Evolutionary conservation across 2,113 vertebrate species (phyloP), one percentile per base, ranked within the genome.

Genomic region (Istiophorus platypterus): DNA sequence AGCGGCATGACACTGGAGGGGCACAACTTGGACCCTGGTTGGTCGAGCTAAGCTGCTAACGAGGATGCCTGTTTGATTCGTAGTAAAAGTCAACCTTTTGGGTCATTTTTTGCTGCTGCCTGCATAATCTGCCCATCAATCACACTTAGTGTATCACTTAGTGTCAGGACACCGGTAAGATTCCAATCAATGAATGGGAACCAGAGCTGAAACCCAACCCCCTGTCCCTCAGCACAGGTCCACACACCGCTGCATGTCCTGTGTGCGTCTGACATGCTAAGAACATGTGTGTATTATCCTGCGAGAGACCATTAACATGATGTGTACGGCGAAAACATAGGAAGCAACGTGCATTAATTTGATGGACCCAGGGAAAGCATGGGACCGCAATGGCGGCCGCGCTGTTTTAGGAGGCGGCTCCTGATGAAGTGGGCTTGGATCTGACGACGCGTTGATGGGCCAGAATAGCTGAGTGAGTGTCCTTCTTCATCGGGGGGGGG

Each of bases 361-460:
- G 65, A 89, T 51, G 65, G 61, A 68, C 70, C 56, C 31, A 34
- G 27, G 26, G 67, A 34, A 72, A 72, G 70, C 74, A 77, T 22
- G 52, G 77, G 63, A 81, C 80, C 85, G 85, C 74, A 88, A 80
- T 76, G 89, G 57, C 77, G 76, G 59, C 67, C 59, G 68, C 69
- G 64, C 62, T 17, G 78, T 78, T 42, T 86, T 65, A 84, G 73
- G 77, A 80, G 75, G 84, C 71, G 20, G 87, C 81, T 51, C 74
- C 74, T 93, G 93, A 94, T 93, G 90, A 94, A 94, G 93, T 89
- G 91, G 77, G 84, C 77, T 89, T 52, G 80, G 88, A 70, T 71
- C 27, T 52, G 74, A 66, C 72, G 27, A 13, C 0, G 51, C 39
- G 69, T 41, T 90, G 92, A 93, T 84, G 88, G 89, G 87, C 83